Evolutionary conservation across 2,888 invertebrate genomes (phyloP).

Genomic region (Tenthredo distinguenda): DNA sequence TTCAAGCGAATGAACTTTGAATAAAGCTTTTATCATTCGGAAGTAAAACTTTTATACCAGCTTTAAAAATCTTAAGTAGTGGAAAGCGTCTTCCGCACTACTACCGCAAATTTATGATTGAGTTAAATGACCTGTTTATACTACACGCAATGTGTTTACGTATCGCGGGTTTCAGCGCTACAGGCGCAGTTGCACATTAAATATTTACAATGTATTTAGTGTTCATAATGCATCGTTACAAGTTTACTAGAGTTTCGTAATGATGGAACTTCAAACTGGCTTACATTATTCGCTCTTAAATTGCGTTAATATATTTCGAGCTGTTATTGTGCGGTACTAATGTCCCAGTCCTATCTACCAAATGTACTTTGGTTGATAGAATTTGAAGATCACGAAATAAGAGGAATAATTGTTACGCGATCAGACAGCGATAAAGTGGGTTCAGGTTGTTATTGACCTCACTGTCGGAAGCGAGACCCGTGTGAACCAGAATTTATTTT

Average conservation of each 20-base stretch:
- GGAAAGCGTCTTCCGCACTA: neutral
- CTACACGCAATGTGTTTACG: constrained; percentile 1
- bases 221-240: neutral
- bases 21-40: neutral
- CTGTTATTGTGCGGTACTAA: neutral
- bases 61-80: neutral
- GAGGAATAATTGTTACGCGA: neutral
- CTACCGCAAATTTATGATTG: neutral
- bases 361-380: neutral
- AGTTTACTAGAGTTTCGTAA: neutral
- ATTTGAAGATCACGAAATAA: neutral
- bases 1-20: neutral
- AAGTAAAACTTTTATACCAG: neutral
- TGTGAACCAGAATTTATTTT: constrained; percentile 32
- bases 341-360: neutral
- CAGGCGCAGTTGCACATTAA: neutral
- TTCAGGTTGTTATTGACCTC: neutral
- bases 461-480: constrained; percentile 17
- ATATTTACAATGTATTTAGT: neutral
- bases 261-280: neutral
- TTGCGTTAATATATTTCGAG: neutral
- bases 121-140: neutral
- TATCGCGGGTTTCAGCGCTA: neutral
- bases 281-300: neutral
- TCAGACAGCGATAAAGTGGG: constrained; percentile 28